Evolutionary conservation across 2,113 vertebrate genomes (phyloP).

Genomic region (Erpornis zantholeuca): DNA sequence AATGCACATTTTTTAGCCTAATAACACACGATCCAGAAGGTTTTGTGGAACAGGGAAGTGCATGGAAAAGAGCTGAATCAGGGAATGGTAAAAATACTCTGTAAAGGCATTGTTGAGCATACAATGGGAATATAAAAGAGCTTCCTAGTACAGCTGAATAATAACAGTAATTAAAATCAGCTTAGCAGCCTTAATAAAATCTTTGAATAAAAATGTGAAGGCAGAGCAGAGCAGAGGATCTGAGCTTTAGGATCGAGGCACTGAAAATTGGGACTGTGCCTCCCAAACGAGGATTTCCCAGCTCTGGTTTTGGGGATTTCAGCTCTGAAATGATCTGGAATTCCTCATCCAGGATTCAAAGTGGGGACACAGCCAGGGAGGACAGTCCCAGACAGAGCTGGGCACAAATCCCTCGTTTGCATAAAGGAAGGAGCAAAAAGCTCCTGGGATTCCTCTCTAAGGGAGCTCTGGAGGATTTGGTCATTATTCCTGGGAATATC

Average conservation of each 20-base stretch:
- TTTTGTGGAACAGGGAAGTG: not conserved
- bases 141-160: not conserved
- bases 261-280: not conserved
- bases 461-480: not conserved
- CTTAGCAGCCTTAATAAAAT: not conserved
- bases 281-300: accelerated
- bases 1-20: not conserved
- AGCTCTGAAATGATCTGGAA: not conserved
- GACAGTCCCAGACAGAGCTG: accelerated
- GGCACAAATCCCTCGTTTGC: not conserved
- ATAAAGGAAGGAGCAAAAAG: not conserved
- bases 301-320: not conserved
- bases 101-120: not conserved
- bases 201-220: not conserved
- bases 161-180: constrained; percentile 7
- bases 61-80: not conserved
- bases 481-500: not conserved
- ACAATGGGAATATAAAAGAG: not conserved
- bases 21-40: not conserved
- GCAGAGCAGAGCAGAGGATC: not conserved
- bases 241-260: not conserved
- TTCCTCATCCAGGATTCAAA: not conserved
- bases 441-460: not conserved
- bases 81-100: not conserved
- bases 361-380: not conserved